Conservation (phyloP, 2,797 vertebrate genomes). For the Leuciscus waleckii region DNA sequence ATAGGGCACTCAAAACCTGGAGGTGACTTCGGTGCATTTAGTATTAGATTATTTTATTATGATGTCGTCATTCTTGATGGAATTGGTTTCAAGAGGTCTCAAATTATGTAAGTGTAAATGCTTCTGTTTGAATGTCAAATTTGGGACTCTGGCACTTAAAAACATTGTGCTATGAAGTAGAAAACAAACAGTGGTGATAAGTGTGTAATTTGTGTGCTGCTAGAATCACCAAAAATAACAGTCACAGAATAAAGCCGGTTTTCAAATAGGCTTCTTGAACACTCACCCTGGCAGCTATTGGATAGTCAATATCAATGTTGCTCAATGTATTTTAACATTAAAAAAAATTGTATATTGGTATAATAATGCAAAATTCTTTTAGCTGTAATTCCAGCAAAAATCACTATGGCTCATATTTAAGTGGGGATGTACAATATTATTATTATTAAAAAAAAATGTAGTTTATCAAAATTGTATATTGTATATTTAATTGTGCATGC, state of each 20-base stretch:
- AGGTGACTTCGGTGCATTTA: background rate
- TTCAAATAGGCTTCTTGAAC: background rate
- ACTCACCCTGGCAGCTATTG: background rate
- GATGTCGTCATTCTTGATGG: background rate
- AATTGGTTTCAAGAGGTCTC: conserved; percentile 6
- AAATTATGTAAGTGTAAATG: background rate
- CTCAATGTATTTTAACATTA: background rate
- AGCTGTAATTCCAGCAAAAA: background rate
- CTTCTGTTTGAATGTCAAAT: background rate
- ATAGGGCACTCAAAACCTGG: background rate
- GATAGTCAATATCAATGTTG: background rate
- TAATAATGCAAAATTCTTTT: background rate
- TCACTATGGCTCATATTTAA: background rate
- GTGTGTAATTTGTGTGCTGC: background rate
- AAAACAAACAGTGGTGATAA: background rate
- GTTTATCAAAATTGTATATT: no score
- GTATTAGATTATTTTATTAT: background rate
- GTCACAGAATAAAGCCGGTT: background rate
- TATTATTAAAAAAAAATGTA: no score
- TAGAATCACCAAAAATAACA: background rate
- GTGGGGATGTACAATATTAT: background rate
- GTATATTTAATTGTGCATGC: no score
- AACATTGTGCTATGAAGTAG: background rate
- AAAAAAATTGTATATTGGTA: background rate
- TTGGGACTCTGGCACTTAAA: background rate